Base-by-base conservation (phyloP, 2,888 invertebrate species). In the Nectonema munidae region DNA sequence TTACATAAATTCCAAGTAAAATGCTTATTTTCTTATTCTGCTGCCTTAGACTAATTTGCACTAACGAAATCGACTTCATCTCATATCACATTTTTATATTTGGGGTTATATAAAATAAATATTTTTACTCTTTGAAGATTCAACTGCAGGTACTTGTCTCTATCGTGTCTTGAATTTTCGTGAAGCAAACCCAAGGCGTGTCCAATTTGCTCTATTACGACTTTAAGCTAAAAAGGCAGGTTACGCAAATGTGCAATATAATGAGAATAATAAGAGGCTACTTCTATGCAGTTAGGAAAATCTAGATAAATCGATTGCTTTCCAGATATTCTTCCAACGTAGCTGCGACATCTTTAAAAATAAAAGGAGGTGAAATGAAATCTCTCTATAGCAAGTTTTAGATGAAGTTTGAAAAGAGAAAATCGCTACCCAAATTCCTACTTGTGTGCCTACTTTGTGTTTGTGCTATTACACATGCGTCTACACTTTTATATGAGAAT, bases 301-400 rank as follows among this genome's bases (percentile, higher is more conserved):
- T 34, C 35, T 18, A 34, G 11, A 34, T 34, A 34, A 20, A 34
- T 19, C 14, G 17, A 19, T 34, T 34, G 35, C 20, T 16, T 5
- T 18, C 35, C 35, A 11, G 19, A 18, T 11, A 19, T 14, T 34
- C 35, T 6, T 18, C 35, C 35, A 19, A 34, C 15, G 20, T 18
- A 19, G 4, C 19, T 18, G 5, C 35, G 35, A 34, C 35, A 34
- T 15, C 35, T 34, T 18, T 5, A 9, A 18, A 19, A 15, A 18
- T 34, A 34, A 34, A 34, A 25, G 25, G 9, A 25, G n/a, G 25
- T n/a, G n/a, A 25, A 25, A 25, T 9, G 6, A 25, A 30, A 11
- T 30, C 9, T 11, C 15, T 30, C 15, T 14, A 30, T 14, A 30
- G 15, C 9, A 14, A 14, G 30, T 6, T 30, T 6, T 30, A 14